Conservation (phyloP, 2,888 invertebrate species). For the Philhelius pedissequus region DNA sequence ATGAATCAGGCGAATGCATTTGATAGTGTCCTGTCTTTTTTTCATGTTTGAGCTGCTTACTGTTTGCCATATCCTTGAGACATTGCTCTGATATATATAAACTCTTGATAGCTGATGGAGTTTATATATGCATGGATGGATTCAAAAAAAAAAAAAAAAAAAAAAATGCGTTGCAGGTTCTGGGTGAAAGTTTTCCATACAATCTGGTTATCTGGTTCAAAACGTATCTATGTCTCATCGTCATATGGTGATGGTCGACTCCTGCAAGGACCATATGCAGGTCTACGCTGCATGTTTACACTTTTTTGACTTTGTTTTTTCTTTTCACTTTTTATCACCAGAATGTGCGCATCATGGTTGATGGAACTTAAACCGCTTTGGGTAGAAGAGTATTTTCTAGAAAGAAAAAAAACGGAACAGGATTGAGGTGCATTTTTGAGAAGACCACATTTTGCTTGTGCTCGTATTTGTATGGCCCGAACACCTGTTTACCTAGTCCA, state of each 20-base stretch:
- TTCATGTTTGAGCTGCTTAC: conserved; percentile 6
- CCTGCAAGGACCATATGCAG: not conserved
- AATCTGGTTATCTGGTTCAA: conserved; percentile 44
- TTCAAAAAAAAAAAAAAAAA: not conserved
- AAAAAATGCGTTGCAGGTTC: conserved; percentile 23
- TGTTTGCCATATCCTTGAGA: conserved; percentile 49
- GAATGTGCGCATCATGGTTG: not conserved
- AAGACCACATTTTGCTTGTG: not conserved
- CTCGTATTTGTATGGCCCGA: not conserved
- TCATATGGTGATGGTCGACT: not conserved
- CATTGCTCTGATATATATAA: conserved; percentile 39
- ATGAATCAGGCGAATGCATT: conserved; percentile 58
- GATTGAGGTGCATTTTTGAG: conserved; percentile 5
- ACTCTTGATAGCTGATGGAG: conserved; percentile 13
- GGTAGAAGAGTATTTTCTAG: not conserved
- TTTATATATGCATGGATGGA: not conserved
- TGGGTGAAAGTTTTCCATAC: not conserved
- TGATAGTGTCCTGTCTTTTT: conserved; percentile 40
- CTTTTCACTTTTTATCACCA: conserved; percentile 24
- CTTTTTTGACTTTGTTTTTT: conserved; percentile 35
- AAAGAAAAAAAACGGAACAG: not conserved
- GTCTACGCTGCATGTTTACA: not conserved
- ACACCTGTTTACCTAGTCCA: not conserved
- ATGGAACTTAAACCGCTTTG: not conserved
- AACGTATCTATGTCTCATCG: conserved; percentile 8